Evolutionary conservation across 2,888 invertebrate species (phyloP).

Genomic region (Eristalinus aeneus): DNA sequence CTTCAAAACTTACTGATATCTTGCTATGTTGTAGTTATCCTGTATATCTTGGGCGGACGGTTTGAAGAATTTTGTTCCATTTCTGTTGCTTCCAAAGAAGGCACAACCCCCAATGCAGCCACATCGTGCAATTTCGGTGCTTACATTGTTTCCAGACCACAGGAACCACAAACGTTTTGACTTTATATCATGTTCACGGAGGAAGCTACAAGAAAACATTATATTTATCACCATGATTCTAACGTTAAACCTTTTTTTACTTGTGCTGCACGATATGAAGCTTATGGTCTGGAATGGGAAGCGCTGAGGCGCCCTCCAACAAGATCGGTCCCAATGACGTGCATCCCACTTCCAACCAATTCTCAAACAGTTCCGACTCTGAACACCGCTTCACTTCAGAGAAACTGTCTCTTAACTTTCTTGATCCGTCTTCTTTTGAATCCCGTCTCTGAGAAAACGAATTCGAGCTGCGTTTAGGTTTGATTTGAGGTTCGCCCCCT

Average conservation of each 20-base stretch:
- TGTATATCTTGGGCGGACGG: constrained; percentile 90
- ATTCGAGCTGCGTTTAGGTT: constrained; percentile 77
- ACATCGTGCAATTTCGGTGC: constrained; percentile 87
- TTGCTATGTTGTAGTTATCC: constrained; percentile 91
- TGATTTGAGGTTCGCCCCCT: constrained; percentile 73
- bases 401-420: constrained; percentile 77
- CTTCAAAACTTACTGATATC: constrained; percentile 80
- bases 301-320: constrained; percentile 92
- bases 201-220: constrained; percentile 80
- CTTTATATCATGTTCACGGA: constrained; percentile 91
- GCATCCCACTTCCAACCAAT: constrained; percentile 96
- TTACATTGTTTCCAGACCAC: constrained; percentile 86
- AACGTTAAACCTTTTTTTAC: constrained; percentile 76
- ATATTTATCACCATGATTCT: not conserved
- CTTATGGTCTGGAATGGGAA: constrained; percentile 89
- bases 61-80: constrained; percentile 93
- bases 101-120: constrained; percentile 97
- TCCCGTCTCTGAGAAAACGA: constrained; percentile 79
- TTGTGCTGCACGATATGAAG: constrained; percentile 90
- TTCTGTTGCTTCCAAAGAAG: constrained; percentile 96
- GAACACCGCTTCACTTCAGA: constrained; percentile 76
- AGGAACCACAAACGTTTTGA: constrained; percentile 96
- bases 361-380: constrained; percentile 82
- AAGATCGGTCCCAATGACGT: constrained; percentile 94
- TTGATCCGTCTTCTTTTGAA: constrained; percentile 77